These are phyloP conservation scores for Ptychochromis oligacanthus DNA, from an alignment of 2,113 vertebrate genomes.

Conservation along the genomic window DNA sequence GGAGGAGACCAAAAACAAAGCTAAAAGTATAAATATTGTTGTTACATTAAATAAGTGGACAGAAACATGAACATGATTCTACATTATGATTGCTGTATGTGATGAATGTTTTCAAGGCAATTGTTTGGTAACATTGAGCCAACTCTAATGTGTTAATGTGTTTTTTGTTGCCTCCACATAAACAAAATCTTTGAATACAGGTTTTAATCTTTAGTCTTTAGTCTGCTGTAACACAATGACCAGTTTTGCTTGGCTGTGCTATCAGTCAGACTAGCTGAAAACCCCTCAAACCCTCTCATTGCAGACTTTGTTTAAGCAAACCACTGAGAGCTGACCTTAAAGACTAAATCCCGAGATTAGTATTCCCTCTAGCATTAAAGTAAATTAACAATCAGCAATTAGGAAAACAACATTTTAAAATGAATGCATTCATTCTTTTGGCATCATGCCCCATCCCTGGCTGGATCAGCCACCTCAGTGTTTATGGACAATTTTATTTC, in stretches of 20 bases:
- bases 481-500: not conserved
- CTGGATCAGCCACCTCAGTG: not conserved
- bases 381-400: not conserved
- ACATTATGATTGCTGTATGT: not conserved
- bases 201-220: not conserved
- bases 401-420: not conserved
- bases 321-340: not conserved
- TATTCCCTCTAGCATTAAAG: not conserved
- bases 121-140: not conserved
- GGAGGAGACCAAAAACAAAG: not conserved
- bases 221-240: not conserved
- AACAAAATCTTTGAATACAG: too few relatives aligned
- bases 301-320: not conserved
- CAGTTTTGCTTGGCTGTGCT: not conserved
- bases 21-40: not conserved
- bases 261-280: not conserved
- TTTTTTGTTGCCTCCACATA: not conserved
- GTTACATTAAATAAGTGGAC: not conserved
- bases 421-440: not conserved
- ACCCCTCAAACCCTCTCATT: not conserved
- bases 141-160: not conserved
- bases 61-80: not conserved
- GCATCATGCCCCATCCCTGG: not conserved
- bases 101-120: not conserved
- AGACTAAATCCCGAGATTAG: not conserved